Evolutionary conservation across 2,797 vertebrate genomes (phyloP).

Genomic region (Rhincodon typus): DNA sequence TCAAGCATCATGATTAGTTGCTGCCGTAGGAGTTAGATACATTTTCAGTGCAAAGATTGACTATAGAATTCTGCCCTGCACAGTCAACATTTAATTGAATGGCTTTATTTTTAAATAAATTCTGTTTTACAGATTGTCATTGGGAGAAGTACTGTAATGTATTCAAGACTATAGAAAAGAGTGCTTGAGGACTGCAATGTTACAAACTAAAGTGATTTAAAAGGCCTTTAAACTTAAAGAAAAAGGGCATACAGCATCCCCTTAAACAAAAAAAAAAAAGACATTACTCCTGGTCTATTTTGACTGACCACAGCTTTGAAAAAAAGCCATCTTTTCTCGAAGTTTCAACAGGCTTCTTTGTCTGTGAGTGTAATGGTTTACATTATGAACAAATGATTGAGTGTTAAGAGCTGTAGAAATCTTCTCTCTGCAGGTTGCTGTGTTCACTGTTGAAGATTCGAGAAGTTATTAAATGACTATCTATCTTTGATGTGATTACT

Average conservation of each 20-base stretch:
- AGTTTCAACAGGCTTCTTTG: neutral
- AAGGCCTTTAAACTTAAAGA: neutral
- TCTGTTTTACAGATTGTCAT: too few species aligned
- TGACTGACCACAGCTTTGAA: neutral
- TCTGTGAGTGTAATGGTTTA: neutral
- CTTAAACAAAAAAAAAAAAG: neutral
- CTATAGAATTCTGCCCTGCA: too few species aligned
- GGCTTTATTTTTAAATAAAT: too few species aligned
- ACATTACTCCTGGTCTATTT: neutral
- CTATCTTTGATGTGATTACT: neutral
- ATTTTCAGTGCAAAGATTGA: too few species aligned
- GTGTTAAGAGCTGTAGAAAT: neutral
- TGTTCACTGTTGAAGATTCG: neutral
- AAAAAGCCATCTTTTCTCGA: neutral
- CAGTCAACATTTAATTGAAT: too few species aligned
- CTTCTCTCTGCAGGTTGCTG: neutral
- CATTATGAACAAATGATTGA: neutral
- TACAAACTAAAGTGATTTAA: neutral
- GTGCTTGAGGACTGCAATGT: too few species aligned
- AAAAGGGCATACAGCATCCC: neutral
- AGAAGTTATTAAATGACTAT: neutral
- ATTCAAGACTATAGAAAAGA: too few species aligned
- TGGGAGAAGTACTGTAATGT: too few species aligned
- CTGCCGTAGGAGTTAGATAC: too few species aligned
- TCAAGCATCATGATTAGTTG: too few species aligned